Percentiles rank a stretch among this genome's conserved stretches.
Conservation (phyloP, 2,113 vertebrate species). For the Pelodiscus sinensis region DNA sequence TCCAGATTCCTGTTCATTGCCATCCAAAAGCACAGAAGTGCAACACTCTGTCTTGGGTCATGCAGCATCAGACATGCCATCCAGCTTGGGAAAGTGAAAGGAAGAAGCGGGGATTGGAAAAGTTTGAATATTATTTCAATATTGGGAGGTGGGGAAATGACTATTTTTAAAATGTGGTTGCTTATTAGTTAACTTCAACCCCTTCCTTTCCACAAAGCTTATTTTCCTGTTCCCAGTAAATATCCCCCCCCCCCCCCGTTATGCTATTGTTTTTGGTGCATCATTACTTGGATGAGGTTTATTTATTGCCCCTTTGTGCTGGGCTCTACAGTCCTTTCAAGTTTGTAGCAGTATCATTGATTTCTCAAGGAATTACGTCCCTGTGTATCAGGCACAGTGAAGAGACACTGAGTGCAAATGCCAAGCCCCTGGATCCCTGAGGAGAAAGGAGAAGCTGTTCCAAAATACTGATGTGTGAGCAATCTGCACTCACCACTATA, state of each 20-base stretch:
- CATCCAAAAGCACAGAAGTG: background rate
- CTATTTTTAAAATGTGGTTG: too few species aligned
- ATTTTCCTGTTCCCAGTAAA: background rate
- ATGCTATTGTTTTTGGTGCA: background rate
- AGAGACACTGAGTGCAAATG: background rate
- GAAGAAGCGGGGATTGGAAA: too few species aligned
- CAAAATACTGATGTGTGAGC: background rate
- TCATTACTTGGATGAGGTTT: too few species aligned
- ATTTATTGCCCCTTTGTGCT: too few species aligned
- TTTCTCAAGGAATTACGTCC: too few species aligned
- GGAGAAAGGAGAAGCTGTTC: background rate
- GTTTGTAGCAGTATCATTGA: too few species aligned
- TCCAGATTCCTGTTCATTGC: background rate
- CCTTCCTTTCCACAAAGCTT: background rate
- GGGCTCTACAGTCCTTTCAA: too few species aligned
- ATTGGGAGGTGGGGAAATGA: too few species aligned
- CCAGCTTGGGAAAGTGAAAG: too few species aligned
- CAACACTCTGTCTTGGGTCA: background rate
- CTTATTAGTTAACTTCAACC: too few species aligned
- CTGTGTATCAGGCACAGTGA: background rate
- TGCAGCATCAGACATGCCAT: too few species aligned
- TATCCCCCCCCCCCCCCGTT: background rate
- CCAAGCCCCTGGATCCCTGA: background rate
- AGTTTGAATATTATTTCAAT: too few species aligned
- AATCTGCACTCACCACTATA: background rate